Evolutionary conservation across 92 coral and sea anemone genomes (phyloP).

Genomic region (Galaxea fascicularis): DNA sequence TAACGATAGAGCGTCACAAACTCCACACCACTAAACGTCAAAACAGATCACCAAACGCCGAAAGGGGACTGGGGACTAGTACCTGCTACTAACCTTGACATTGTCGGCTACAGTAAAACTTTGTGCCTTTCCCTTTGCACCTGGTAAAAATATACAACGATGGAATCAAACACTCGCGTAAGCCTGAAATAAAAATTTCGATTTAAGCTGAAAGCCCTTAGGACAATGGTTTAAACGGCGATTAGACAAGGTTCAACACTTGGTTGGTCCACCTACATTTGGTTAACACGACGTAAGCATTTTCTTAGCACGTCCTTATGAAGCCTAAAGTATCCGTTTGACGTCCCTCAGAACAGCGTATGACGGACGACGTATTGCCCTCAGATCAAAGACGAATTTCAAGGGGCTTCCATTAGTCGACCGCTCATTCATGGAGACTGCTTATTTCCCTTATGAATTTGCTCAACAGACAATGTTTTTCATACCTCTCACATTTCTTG

Average conservation of each 20-base stretch:
- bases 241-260: no score
- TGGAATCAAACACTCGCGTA: not conserved
- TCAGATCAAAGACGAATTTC: no score
- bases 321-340: no score
- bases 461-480: not conserved
- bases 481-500: conserved; percentile 94
- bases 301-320: no score
- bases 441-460: no score
- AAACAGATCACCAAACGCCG: not conserved
- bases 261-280: no score
- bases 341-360: no score
- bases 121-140: conserved; percentile 90
- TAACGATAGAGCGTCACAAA: not conserved
- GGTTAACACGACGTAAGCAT: no score
- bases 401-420: no score
- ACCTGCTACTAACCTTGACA: conserved; percentile 81
- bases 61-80: not conserved
- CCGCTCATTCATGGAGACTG: no score
- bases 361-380: no score
- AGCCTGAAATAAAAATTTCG: not conserved
- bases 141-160: conserved; percentile 45
- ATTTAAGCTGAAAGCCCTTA: not conserved
- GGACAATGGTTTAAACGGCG: not conserved
- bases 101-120: conserved; percentile 90
- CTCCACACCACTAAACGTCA: not conserved